Evolutionary conservation across 2,888 invertebrate genomes (phyloP).

Genomic region (Ctenicera cuprea): DNA sequence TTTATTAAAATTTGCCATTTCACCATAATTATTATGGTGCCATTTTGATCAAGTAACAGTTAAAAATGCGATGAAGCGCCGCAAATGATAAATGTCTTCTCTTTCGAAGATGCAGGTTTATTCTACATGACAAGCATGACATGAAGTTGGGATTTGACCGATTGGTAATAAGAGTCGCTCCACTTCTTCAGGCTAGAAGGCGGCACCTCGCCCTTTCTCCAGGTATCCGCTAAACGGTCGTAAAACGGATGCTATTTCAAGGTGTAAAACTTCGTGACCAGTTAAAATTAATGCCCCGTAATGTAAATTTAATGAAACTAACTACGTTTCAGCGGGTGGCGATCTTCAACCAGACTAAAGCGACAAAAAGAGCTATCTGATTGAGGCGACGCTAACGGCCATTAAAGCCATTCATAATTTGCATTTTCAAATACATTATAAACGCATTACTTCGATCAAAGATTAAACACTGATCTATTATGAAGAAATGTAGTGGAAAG

Average conservation of each 20-base stretch:
- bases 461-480: no score
- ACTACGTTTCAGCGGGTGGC: slow-evolving; percentile 25
- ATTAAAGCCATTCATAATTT: slow-evolving; percentile 23
- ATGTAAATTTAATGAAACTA: slow-evolving; percentile 58
- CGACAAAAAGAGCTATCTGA: slow-evolving; percentile 43
- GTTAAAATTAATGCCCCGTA: slow-evolving; percentile 59
- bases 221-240: slow-evolving; percentile 45
- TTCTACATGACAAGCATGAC: slow-evolving; percentile 14
- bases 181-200: slow-evolving; percentile 52
- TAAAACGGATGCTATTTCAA: slow-evolving; percentile 55
- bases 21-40: no score
- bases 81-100: background rate
- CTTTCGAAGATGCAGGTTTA: no score
- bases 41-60: no score
- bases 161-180: slow-evolving; percentile 48
- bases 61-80: no score
- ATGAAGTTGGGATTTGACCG: slow-evolving; percentile 40
- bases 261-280: slow-evolving; percentile 59
- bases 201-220: slow-evolving; percentile 49
- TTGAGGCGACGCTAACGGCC: slow-evolving; percentile 19
- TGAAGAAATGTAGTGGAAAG: background rate
- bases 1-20: no score
- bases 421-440: slow-evolving; percentile 14
- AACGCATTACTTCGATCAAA: background rate
- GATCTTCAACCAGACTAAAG: slow-evolving; percentile 40